Conservation (phyloP, 2,797 vertebrate species). For the Myripristis murdjan region DNA sequence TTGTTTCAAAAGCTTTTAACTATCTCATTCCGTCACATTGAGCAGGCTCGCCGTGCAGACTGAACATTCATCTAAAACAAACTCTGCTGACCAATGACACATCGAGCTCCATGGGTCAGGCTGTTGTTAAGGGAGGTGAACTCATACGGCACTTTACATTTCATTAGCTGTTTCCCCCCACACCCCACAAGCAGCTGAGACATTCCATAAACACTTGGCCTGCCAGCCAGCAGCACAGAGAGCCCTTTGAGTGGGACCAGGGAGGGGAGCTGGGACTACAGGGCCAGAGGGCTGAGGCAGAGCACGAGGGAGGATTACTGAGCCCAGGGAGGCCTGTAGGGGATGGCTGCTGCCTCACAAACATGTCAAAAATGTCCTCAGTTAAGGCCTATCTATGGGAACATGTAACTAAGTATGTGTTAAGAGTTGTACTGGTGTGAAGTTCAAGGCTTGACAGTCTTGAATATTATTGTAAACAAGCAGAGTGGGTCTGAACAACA, state of each 20-base stretch:
- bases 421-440: conserved; percentile 1
- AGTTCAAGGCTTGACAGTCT: not conserved
- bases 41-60: not conserved
- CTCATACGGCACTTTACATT: conserved; percentile 79
- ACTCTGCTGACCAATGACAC: conserved; percentile 34
- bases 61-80: conserved; percentile 43
- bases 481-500: conserved; percentile 62
- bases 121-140: conserved; percentile 67
- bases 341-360: conserved; percentile 38
- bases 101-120: conserved; percentile 58
- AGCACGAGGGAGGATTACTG: conserved; percentile 70
- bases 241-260: conserved; percentile 79
- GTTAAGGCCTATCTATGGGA: conserved; percentile 34
- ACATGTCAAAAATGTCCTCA: conserved; percentile 58
- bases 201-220: conserved; percentile 84
- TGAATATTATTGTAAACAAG: conserved; percentile 28
- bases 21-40: not conserved
- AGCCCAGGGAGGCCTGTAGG: conserved; percentile 46
- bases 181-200: conserved; percentile 82
- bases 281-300: conserved; percentile 54
- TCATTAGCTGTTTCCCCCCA: conserved; percentile 75
- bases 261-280: conserved; percentile 68
- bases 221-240: conserved; percentile 83
- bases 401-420: conserved; percentile 16
- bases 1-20: not conserved